phyloP scores from a whole-genome alignment of 2,113 vertebrate species.

The Ceuthmochares aereus region DNA sequence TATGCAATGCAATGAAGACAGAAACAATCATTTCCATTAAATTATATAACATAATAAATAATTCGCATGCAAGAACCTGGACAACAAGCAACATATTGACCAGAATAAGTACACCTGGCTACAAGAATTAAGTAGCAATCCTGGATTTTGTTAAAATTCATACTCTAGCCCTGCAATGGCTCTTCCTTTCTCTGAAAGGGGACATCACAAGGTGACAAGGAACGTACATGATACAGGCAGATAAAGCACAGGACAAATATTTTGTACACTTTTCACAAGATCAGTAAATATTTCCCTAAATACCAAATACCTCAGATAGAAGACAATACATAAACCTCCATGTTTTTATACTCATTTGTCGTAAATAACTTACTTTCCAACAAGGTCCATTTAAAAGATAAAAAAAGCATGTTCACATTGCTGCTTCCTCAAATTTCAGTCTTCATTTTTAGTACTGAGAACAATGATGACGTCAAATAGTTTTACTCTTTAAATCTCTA shows the following conservation, averaged over 20 bases:
- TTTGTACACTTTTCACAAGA: not conserved
- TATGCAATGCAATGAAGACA: not conserved
- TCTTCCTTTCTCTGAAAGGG: not conserved
- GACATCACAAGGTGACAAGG: not conserved
- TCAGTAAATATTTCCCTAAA: not conserved
- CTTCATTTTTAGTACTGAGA: not conserved
- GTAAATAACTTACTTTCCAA: not conserved
- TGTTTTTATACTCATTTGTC: not conserved
- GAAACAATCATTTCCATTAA: not conserved
- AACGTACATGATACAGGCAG: not conserved
- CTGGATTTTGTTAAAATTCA: not conserved
- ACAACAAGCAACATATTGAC: not conserved
- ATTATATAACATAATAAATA: not conserved
- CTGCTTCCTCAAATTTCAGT: not conserved
- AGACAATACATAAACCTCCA: not conserved
- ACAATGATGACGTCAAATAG: not conserved
- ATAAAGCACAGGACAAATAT: not conserved
- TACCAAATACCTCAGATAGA: not conserved
- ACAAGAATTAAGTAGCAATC: not conserved
- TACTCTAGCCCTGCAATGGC: not conserved
- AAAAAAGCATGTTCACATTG: not conserved
- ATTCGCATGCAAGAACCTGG: not conserved
- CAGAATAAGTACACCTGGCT: not conserved
- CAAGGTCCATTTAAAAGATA: not conserved
- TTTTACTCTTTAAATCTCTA: not conserved